Base-by-base conservation (phyloP, 2,888 invertebrate genomes). In the Sericinus montela region DNA sequence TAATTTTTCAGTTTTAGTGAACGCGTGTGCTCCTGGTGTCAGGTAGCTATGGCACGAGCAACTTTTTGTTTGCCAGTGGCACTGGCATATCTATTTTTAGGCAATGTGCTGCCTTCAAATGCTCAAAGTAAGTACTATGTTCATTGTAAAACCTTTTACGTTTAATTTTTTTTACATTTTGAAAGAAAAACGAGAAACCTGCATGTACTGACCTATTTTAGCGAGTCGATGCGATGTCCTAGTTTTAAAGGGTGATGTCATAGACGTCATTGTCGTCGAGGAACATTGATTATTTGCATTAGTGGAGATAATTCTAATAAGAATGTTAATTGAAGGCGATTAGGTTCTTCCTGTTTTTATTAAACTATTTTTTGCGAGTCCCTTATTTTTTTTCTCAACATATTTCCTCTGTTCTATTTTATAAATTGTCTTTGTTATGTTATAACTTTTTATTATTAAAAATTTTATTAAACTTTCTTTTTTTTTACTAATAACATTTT, bases 51-150 rank as follows among this genome's bases (percentile, higher is more conserved):
- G 67, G 54, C 47, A 35, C 61, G 59, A 48, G 52, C 57, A 46
- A 47, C 48, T 41, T 53, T 54, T 47, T 65, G 55, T 56, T 51
- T 62, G 50, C 55, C 67, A 44, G 48, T 75, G 61, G 76, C 68
- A 55, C 59, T 75, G 39, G 45, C 45, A 36, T 44, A 14, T 69
- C 80, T 80, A 80, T 78, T 80, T 75, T 66, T 80, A 79, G 71
- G 75, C 44, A 62, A 59, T 54, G 71, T 68, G 62, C 69, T 64
- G 65, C 65, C 74, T 49, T 71, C 72, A 60, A 66, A 67, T 64
- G 77, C 77, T 57, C 77, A 79, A 70, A 76, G 80, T 80, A 67
- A 80, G 80, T 77, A 15, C 13, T 30, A 41, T 48, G 44, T 30
- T 30, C 1, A 11, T 30, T 10, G 10, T 30, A 30, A 30, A n/a